Evolutionary conservation across 2,888 invertebrate genomes (phyloP), one percentile per base, ranked within the genome.

Genomic region (Trichacis sp.): DNA sequence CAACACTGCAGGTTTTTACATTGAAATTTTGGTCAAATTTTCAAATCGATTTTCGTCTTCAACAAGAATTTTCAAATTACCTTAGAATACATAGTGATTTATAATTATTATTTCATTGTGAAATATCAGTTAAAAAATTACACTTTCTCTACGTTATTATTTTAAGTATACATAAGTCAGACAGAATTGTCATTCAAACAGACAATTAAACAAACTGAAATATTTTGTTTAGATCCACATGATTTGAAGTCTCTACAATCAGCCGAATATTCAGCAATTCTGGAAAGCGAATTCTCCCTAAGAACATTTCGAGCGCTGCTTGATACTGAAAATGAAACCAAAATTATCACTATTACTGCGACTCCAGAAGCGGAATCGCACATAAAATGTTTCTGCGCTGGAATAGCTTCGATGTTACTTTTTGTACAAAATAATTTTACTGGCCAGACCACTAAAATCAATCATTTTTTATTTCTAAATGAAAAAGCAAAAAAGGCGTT

Each of bases 391-490:
- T 79, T 90, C 11, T 78, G 86, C 50, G 82, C 89, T 51, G 92
- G 90, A 1, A 86, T 93, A 14, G 87, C 91, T 33, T 87, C 90
- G 69, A 85, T 94, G 20, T 86, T 92, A 49, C 87, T 88, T 19
- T 96, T 95, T 84, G 88, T 93, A 53, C 92, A 94, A 81, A 87
- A 87, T 52, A 96, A 96, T 84, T 96, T 94, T 89, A 91, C 91
- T 49, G 93, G 95, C 0, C 93, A 94, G 2, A 78, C 87, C 20
- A 80, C 85, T 30, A 77, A 86, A 0, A 36, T 48, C 11, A 17
- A 15, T 14, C 72, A 73, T 68, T 69, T 81, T 14, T 51, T 68
- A 12, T 24, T 38, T 5, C 69, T 72, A 38, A 70, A 76, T 53
- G 69, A 75, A 4, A 68, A 75, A 69, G 81, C 85, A 55, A 56